Evolutionary conservation across 2,888 invertebrate genomes (phyloP), one percentile per base, ranked within the genome.

Genomic region (Seira sanloemensis): DNA sequence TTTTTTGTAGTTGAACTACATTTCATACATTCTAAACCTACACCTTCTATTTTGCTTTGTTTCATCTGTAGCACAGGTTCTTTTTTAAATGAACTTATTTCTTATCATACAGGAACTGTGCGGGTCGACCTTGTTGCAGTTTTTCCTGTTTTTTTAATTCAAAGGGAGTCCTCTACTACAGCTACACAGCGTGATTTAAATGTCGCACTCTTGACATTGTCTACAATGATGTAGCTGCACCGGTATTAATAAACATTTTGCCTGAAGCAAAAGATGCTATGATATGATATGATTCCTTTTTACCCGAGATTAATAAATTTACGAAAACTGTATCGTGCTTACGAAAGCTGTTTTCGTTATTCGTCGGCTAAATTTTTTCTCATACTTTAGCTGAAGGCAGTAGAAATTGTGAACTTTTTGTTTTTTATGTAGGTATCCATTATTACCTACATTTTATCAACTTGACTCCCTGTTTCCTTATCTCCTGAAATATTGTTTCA

Each of bases 71-170:
- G 58, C 58, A 58, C 58, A 58, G n/a, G 58, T 58, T 58, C 9
- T 7, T 12, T 58, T 18, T 18, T 58, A 18, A 58, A 58, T n/a
- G 58, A 16, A 58, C n/a, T 58, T 18, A 58, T 58, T 58, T 18
- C n/a, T 58, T 18, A 58, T 58, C 58, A n/a, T n/a, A 7, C 5
- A 7, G 37, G 37, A 58, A 58, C n/a, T n/a, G 5, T n/a, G 7
- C n/a, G 25, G 12, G 16, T 21, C 73, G 73, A 73, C 73, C 62
- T 73, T 73, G 73, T 62, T 73, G 73, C 25, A 37, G 25, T n/a
- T 73, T 73, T 26, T 73, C 72, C 46, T 54, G 25, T 46, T 72
- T 72, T 58, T 5, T n/a, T n/a, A n/a, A n/a, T n/a, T n/a, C n/a
- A n/a, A n/a, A n/a, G n/a, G n/a, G n/a, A n/a, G n/a, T n/a, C n/a